Base-by-base conservation (phyloP, 2,797 vertebrate genomes). In the Molothrus ater region DNA sequence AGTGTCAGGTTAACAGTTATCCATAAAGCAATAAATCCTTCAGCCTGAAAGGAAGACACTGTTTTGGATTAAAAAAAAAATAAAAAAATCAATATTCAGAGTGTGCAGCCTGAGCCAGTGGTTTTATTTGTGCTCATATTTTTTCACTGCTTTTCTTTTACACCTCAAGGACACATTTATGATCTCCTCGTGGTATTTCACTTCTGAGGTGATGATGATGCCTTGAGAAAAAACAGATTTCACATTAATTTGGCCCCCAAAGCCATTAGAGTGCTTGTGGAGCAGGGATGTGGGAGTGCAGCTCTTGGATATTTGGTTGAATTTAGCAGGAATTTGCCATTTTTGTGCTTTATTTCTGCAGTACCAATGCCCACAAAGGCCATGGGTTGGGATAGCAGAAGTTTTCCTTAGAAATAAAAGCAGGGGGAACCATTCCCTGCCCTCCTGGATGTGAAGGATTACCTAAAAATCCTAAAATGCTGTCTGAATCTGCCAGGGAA, bases 161-260 rank as follows among this genome's bases (percentile, higher is more conserved):
- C 76, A 88, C 89, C 80, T 95, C 95, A 80, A 90, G 85, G 92
- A 93, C 90, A 81, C 42, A 8, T 93, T 96, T 96, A 94, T 93
- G 90, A 54, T 91, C 68, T 95, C 75, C 84, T 96, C 22, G 0
- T 54, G 75, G 68, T 92, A 87, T 91, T 96, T 94, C 68, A 36
- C 83, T 92, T 74, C 65, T 69, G 93, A 96, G 64, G 79, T 74
- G 91, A 89, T 34, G 79, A 88, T 47, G 80, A 87, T 81, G 83
- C 56, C 90, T 92, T 94, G 90, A 95, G 92, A 92, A 95, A 86
- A 94, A 94, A 45, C 85, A 96, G 94, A 92, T 81, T 88, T 92
- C 71, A 14, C 34, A 8, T 94, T 66, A 75, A 83, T 92, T 93
- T 95, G 80, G 70, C 63, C 64, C 85, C 88, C 59, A 75, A 88